A percentile compares a stretch with the other conserved stretches of the same genome.
Conservation (phyloP, 2,113 vertebrate species). For the Todiramphus saurophagus region DNA sequence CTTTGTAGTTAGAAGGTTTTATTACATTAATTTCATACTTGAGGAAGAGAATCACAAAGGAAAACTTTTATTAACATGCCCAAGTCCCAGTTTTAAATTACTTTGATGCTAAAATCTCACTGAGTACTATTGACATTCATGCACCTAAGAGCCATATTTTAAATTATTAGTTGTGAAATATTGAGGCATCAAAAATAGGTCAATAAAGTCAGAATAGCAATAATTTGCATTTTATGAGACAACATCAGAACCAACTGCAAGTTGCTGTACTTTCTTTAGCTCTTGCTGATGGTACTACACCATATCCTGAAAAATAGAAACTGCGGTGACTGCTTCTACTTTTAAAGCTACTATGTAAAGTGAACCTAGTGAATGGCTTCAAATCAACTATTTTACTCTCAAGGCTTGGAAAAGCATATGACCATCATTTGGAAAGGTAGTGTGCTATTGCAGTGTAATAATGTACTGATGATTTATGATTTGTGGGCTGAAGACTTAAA, state of each 20-base stretch:
- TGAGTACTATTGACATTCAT: neutral
- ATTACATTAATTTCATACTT: neutral
- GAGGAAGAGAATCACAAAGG: neutral
- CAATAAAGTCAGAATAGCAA: neutral
- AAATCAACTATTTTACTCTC: neutral
- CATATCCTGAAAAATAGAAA: neutral
- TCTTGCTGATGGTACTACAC: neutral
- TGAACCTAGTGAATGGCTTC: neutral
- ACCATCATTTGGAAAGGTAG: neutral
- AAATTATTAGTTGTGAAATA: slow-evolving; percentile 16
- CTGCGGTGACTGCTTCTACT: neutral
- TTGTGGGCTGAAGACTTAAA: neutral
- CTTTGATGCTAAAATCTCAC: neutral
- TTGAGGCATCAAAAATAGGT: neutral
- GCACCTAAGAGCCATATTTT: neutral
- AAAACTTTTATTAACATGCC: neutral
- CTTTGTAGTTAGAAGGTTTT: neutral
- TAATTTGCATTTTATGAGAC: neutral
- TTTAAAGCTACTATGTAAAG: neutral
- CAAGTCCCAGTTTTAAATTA: neutral
- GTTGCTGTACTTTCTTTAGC: neutral
- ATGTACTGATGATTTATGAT: neutral
- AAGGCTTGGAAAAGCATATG: neutral
- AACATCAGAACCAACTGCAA: neutral
- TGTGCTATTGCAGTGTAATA: neutral